Base-by-base conservation (phyloP, 2,113 vertebrate genomes). In the Leuciscus idus region DNA sequence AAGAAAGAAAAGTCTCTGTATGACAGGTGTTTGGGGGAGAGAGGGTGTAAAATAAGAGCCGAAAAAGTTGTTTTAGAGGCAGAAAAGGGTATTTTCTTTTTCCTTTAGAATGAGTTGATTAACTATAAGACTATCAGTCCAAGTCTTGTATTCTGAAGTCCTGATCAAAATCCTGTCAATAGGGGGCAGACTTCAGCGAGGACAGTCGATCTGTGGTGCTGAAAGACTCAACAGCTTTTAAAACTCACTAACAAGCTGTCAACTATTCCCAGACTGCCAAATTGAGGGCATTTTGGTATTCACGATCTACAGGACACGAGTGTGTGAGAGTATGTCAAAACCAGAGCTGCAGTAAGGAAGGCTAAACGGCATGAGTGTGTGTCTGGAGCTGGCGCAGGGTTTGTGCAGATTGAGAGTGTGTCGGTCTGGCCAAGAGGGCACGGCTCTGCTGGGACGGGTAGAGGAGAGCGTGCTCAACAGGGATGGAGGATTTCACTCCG, bases 401-500 rank as follows among this genome's bases (percentile, higher is more conserved):
- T 12, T 17, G 33, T 0, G 15, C 13, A 52, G 68, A 43, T 4
- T 8, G 55, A 57, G 6, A 12, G 11, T 30, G 43, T 39, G 84
- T 46, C 13, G 59, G 57, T 21, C 39, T 23, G 19, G 77, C 77
- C 33, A 61, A 79, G 75, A 59, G 76, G 84, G 73, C 39, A 76
- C 26, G 19, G 30, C 36, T 52, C 39, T 85, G 36, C 43, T 36
- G 83, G 73, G 23, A 57, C 36, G 36, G 72, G 8, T 26, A 13
- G 7, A 64, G 11, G n/a, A 39, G 55, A 43, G 30, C 7, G 50
- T 55, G 55, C 76, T 62, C 21, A 80, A 64, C 46, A 52, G 36
- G 50, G 52, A 19, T 91, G 92, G 92, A 92, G 94, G 92, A 94
- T 92, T 93, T 94, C 92, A 91, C 94, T 95, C 92, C 95, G 92